These are phyloP conservation scores for Mantis religiosa DNA, from an alignment of 2,888 invertebrate genomes.

Conservation along the genomic window DNA sequence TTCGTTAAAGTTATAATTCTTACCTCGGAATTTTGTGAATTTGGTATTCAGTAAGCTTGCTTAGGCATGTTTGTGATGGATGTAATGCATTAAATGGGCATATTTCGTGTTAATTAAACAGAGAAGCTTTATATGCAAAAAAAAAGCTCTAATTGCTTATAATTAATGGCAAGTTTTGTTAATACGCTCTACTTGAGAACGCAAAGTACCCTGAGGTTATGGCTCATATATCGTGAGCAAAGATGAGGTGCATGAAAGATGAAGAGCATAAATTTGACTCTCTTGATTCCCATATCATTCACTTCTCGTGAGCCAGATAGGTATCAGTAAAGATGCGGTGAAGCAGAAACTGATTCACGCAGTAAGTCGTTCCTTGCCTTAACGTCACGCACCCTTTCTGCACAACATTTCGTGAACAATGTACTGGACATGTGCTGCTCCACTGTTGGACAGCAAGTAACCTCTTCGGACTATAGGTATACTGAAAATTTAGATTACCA, in stretches of 20 bases:
- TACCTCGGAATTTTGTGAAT: no score
- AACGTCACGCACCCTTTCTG: neutral
- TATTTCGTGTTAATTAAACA: neutral
- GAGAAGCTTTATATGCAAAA: neutral
- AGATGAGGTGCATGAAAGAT: neutral
- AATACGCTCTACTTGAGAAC: neutral
- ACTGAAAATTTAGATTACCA: no score
- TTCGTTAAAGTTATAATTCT: no score
- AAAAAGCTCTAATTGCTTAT: neutral
- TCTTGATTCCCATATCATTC: neutral
- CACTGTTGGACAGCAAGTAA: no score
- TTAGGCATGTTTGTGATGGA: no score
- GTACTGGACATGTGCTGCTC: no score
- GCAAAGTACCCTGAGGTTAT: neutral
- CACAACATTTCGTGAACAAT: neutral
- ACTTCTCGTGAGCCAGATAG: neutral
- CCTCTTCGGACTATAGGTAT: no score
- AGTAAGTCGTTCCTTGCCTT: neutral
- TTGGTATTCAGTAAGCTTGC: no score
- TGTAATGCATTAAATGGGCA: no score
- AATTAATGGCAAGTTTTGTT: neutral
- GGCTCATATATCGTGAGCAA: neutral
- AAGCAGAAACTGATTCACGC: neutral
- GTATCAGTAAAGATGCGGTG: neutral
- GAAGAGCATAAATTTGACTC: neutral